Base-by-base conservation (phyloP, 2,797 vertebrate species). In the Sebastes minor region DNA sequence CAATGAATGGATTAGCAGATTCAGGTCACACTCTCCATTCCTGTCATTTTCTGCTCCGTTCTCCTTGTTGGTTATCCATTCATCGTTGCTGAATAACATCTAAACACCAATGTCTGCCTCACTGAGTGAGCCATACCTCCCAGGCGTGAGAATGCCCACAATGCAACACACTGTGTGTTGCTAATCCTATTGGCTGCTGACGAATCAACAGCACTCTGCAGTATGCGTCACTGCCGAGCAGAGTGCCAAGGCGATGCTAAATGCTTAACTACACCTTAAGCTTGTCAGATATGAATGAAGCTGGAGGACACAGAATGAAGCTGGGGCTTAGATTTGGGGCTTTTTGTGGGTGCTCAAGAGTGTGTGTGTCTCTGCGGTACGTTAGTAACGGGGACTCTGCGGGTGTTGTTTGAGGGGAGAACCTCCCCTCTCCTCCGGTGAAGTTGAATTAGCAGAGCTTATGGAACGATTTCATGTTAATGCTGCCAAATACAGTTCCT, bases 381-480 rank as follows among this genome's bases (percentile, higher is more conserved):
- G 72, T 79, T 71, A 22, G 72, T 67, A 62, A 73, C 55, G 13
- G 55, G 49, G n/a, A 67, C 82, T 67, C 7, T 6, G 33, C 9
- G 14, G 27, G 73, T 74, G 66, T 71, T 74, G 35, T 88, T 87
- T 76, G 18, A 72, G 71, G 68, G 59, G 71, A 68, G 75, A 86
- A 79, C 60, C 65, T 74, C 42, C 67, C 74, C 66, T 78, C 88
- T 87, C 68, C 35, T 76, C 61, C 62, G 53, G 18, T 59, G 61
- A 71, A 92, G 87, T 90, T 91, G 91, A 95, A 94, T 95, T 93
- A 93, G 78, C 82, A 71, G 71, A 84, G 90, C 81, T 95, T 94
- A 94, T 72, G 61, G 85, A 85, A 87, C 27, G 60, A 94, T 95
- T 94, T 92, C 84, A 92, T 93, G 90, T 93, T 94, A 94, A 94